Percentiles rank a stretch among this genome's conserved stretches.
phyloP scores from a whole-genome alignment of 2,888 invertebrate species.

The Pristionchus entomophagus region DNA sequence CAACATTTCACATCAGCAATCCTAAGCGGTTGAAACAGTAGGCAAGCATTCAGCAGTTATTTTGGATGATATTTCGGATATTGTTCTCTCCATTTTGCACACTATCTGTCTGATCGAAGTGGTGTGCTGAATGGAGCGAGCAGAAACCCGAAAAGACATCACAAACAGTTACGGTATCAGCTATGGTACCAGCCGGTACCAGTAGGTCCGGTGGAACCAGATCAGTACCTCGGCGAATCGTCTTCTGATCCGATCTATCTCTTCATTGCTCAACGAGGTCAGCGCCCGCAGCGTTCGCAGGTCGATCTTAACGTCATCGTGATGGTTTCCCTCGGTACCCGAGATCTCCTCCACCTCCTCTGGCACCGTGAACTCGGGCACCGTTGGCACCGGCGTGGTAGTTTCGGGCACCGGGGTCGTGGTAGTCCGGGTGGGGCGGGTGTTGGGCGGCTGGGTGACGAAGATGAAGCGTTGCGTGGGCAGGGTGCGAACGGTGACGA shows the following conservation, averaged over 20 bases:
- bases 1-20: no score
- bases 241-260: constrained; percentile 14
- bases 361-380: not conserved
- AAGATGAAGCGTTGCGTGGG: constrained; percentile 33
- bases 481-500: not conserved
- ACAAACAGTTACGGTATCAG: no score
- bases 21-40: no score
- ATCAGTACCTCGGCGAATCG: constrained; percentile 21
- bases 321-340: not conserved
- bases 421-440: not conserved
- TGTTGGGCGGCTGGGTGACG: constrained; percentile 22
- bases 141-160: no score
- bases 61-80: no score
- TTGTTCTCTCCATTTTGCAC: no score
- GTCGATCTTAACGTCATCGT: constrained; percentile 25
- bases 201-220: no score
- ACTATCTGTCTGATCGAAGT: no score
- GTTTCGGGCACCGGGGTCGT: not conserved
- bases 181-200: no score
- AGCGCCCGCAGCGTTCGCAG: constrained; percentile 34
- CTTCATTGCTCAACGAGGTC: constrained; percentile 30
- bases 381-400: not conserved
- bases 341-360: not conserved
- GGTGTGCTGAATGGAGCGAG: no score
- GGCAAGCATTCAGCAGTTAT: no score